Evolutionary conservation across 2,113 vertebrate species (phyloP).

Genomic region (Saguinus midas): DNA sequence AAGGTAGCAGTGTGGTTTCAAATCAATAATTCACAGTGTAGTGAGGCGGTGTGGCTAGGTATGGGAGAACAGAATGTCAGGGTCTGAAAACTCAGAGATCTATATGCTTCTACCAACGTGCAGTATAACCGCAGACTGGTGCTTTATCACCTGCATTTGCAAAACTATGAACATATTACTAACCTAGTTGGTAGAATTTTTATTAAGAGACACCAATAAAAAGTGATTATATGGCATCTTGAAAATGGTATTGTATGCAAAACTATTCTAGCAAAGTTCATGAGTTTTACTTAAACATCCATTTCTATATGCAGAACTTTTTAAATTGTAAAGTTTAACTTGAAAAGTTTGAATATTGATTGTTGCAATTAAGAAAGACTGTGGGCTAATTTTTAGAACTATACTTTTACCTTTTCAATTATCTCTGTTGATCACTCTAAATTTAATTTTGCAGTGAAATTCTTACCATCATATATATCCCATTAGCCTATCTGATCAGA

Average conservation of each 20-base stretch:
- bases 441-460: background rate
- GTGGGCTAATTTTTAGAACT: background rate
- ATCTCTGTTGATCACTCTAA: background rate
- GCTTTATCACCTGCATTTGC: background rate
- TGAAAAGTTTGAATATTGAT: background rate
- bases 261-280: background rate
- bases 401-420: background rate
- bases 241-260: background rate
- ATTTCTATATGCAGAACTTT: conserved; percentile 1
- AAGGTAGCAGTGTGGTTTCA: conserved; percentile 38
- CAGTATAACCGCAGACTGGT: background rate
- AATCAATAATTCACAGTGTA: conserved; percentile 62
- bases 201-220: conserved; percentile 4
- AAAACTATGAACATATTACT: conserved; percentile 27
- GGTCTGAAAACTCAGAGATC: conserved; percentile 22
- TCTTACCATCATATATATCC: background rate
- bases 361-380: background rate
- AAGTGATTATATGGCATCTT: conserved; percentile 41
- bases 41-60: background rate
- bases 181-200: conserved; percentile 49
- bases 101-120: background rate
- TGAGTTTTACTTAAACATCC: conserved; percentile 10
- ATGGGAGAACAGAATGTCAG: conserved; percentile 27
- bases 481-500: background rate
- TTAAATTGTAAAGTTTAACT: background rate